Percentiles rank a stretch among this genome's conserved stretches.
Evolutionary conservation across 2,888 invertebrate species (phyloP).

Genomic region (Metacarcinus magister): DNA sequence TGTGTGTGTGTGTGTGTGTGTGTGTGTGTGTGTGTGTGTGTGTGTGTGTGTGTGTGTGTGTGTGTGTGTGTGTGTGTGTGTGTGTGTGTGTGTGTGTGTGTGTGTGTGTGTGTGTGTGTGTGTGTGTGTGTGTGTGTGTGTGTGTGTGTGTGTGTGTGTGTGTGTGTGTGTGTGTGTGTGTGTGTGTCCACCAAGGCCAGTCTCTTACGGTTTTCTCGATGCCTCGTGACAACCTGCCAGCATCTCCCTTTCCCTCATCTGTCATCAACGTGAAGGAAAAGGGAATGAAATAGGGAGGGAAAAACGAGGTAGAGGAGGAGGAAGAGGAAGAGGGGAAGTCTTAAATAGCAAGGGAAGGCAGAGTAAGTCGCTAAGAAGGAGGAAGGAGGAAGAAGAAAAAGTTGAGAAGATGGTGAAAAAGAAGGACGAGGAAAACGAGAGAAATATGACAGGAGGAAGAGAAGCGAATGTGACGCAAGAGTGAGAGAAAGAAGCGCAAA

Average conservation of each 20-base stretch:
- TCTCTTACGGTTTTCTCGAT: background rate
- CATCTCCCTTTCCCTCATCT: too few relatives aligned
- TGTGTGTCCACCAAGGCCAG: too few relatives aligned
- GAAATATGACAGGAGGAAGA: background rate
- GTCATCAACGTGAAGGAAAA: background rate
- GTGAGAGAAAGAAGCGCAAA: background rate
- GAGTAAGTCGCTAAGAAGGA: too few relatives aligned
- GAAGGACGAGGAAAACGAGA: background rate
- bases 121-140: constrained; percentile 33
- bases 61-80: constrained; percentile 28
- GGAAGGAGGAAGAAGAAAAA: background rate
- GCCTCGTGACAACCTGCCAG: background rate
- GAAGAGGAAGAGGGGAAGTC: background rate
- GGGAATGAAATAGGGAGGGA: background rate
- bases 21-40: background rate
- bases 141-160: constrained; percentile 57
- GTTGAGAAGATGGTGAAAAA: background rate
- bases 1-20: background rate
- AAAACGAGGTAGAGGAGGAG: background rate
- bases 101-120: constrained; percentile 33
- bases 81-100: constrained; percentile 16
- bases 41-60: background rate
- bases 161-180: constrained; percentile 4
- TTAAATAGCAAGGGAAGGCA: too few relatives aligned
- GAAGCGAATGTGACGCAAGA: background rate